Conservation (phyloP, 1,140 invertebrate species). For the Stratiolaelaps scimitus region DNA sequence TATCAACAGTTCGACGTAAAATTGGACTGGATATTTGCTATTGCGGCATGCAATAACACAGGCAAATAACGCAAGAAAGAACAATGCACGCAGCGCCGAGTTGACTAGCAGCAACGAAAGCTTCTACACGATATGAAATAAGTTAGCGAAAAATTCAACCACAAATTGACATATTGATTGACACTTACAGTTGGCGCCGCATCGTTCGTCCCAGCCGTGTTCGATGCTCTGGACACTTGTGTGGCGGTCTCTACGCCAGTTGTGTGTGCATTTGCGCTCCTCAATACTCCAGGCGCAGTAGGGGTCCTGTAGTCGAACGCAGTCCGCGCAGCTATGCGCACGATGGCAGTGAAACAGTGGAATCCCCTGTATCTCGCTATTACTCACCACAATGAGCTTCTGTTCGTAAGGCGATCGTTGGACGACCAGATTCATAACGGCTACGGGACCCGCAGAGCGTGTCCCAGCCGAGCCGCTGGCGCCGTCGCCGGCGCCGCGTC, state of each 20-base stretch:
- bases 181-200: not conserved
- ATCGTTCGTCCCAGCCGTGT: conserved; percentile 3
- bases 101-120: not conserved
- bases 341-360: conserved; percentile 64
- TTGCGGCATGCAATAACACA: not conserved
- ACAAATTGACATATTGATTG: not conserved
- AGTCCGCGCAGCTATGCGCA: conserved; percentile 58
- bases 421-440: conserved; percentile 60
- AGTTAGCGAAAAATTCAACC: not conserved
- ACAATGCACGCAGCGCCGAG: no score
- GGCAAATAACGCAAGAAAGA: not conserved
- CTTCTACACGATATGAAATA: not conserved
- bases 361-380: conserved; percentile 69
- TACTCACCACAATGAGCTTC: conserved; percentile 75
- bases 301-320: conserved; percentile 84
- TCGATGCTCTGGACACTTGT: conserved; percentile 19
- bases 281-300: conserved; percentile 90
- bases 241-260: conserved; percentile 23
- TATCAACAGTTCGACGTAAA: no score
- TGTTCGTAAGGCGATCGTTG: conserved; percentile 46
- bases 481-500: conserved; percentile 40
- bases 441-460: conserved; percentile 34
- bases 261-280: conserved; percentile 40
- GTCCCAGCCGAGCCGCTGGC: no score
- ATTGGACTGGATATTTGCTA: not conserved